phyloP scores from a whole-genome alignment of 2,888 invertebrate species.

The Podotricha telesiphe region DNA sequence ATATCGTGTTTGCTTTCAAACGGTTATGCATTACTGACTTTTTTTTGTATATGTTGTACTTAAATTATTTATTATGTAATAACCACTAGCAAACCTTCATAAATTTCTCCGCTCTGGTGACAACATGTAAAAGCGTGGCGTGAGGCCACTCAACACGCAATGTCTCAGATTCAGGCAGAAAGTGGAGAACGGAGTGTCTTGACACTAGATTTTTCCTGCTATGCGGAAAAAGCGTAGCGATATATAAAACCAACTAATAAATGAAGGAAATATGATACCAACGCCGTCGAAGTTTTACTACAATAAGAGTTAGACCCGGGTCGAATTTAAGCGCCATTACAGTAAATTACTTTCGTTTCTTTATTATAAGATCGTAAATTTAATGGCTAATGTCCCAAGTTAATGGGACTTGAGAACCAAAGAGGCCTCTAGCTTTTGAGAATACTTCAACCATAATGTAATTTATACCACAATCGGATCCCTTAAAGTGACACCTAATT shows the following conservation, averaged over 20 bases:
- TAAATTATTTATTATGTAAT: too few species aligned
- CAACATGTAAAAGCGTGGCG: too few species aligned
- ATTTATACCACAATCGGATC: conserved; percentile 14
- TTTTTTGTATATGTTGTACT: too few species aligned
- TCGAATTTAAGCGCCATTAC: conserved; percentile 33
- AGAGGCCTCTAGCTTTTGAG: conserved; percentile 34
- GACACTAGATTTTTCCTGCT: too few species aligned
- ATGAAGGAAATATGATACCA: not conserved
- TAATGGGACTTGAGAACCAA: conserved; percentile 39
- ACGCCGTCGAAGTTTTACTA: not conserved
- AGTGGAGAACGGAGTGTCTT: too few species aligned
- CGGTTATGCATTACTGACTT: too few species aligned
- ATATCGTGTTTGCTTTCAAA: too few species aligned
- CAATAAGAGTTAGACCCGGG: conserved; percentile 29
- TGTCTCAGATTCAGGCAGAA: too few species aligned
- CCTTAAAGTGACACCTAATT: conserved; percentile 12
- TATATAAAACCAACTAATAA: not conserved
- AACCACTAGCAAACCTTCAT: too few species aligned
- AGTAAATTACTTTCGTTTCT: conserved; percentile 39
- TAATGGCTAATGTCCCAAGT: conserved; percentile 39
- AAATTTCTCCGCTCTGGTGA: too few species aligned
- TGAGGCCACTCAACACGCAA: too few species aligned
- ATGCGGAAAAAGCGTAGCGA: too few species aligned
- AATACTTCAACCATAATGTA: conserved; percentile 18
- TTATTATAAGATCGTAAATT: conserved; percentile 40